Percentiles rank a stretch among this genome's conserved stretches.
These are phyloP conservation scores for Asarcornis scutulata DNA, from an alignment of 2,113 vertebrate genomes.

Conservation along the genomic window DNA sequence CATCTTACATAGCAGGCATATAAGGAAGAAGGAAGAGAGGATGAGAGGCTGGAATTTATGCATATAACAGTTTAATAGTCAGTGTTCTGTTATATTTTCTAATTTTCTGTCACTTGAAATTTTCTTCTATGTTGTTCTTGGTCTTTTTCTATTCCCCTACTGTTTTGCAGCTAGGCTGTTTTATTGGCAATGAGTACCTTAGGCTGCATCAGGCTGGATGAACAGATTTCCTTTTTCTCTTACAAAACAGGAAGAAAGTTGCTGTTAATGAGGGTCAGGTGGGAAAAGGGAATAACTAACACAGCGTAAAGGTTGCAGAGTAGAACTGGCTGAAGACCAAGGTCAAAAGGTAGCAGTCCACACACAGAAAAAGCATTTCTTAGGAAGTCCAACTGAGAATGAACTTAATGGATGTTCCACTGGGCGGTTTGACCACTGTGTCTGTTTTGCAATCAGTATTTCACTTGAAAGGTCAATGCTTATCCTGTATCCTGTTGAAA, in stretches of 20 bases:
- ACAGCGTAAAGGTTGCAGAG: slow-evolving; percentile 8
- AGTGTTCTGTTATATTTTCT: neutral
- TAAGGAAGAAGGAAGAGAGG: neutral
- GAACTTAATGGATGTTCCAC: slow-evolving; percentile 34
- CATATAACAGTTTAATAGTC: neutral
- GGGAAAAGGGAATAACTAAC: slow-evolving; percentile 53
- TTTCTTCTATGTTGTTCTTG: neutral
- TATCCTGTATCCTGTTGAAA: slow-evolving; percentile 43
- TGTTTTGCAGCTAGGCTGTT: neutral
- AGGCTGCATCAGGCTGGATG: neutral
- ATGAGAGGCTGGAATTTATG: neutral
- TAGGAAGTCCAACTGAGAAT: slow-evolving; percentile 49
- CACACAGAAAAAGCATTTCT: slow-evolving; percentile 19
- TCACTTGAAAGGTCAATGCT: slow-evolving; percentile 59
- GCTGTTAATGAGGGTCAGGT: slow-evolving; percentile 20
- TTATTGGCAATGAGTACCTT: neutral
- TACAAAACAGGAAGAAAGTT: slow-evolving; percentile 65
- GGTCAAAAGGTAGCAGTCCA: slow-evolving; percentile 43
- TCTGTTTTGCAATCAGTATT: slow-evolving; percentile 57
- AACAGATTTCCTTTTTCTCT: neutral
- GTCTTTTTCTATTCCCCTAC: neutral
- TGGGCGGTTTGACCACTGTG: neutral
- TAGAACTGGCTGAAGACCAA: slow-evolving; percentile 10
- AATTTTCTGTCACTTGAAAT: neutral
- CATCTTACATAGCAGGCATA: fast-evolving